Percentiles rank a stretch among this genome's conserved stretches.
These are phyloP conservation scores for Hybognathus amarus DNA, from an alignment of 2,797 vertebrate genomes.

Conservation along the genomic window DNA sequence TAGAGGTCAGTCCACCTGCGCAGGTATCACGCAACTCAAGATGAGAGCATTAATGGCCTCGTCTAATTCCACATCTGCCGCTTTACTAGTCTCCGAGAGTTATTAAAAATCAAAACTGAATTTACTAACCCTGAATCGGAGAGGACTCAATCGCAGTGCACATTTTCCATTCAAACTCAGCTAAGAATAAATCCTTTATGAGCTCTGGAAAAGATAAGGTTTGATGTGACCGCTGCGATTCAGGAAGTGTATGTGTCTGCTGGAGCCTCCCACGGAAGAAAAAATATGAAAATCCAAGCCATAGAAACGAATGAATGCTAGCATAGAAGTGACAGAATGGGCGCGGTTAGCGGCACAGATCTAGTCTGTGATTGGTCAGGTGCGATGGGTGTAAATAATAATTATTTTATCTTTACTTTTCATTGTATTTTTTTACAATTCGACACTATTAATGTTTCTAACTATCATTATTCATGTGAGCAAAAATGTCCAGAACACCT, in stretches of 20 bases:
- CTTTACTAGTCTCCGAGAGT: background rate
- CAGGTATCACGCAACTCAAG: background rate
- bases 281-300: too few relatives aligned
- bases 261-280: too few relatives aligned
- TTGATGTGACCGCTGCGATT: background rate
- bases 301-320: too few relatives aligned
- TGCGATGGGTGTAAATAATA: background rate
- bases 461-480: background rate
- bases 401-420: background rate
- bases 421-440: rapidly evolving
- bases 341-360: background rate
- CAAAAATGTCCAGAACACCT: background rate
- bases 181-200: too few relatives aligned
- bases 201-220: background rate
- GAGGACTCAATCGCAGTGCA: background rate
- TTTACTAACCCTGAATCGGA: background rate
- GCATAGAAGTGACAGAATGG: background rate
- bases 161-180: background rate
- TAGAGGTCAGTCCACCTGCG: slow-evolving; percentile 13
- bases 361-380: background rate
- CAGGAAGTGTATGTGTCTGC: slow-evolving; percentile 32
- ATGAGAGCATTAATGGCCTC: background rate
- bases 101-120: background rate
- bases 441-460: background rate
- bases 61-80: background rate